These are phyloP conservation scores for Pagrus major DNA, from an alignment of 2,113 vertebrate species.

Conservation along the genomic window DNA sequence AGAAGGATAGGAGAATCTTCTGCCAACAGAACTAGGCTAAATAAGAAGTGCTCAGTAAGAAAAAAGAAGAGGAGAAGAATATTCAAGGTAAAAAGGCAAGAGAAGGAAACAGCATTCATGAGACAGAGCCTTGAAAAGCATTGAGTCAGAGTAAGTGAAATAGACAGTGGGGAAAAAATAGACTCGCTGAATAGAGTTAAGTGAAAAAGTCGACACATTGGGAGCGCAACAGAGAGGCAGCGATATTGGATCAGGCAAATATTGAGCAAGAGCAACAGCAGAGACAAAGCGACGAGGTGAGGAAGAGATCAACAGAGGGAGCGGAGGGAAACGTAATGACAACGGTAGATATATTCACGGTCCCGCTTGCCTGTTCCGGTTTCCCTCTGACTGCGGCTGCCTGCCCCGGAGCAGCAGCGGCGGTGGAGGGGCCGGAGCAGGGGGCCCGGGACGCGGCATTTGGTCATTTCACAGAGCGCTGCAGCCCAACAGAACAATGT, in stretches of 20 bases:
- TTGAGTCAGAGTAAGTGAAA: conserved; percentile 26
- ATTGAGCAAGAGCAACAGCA: conserved; percentile 44
- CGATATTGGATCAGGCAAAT: conserved; percentile 49
- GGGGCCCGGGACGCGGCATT: conserved; percentile 62
- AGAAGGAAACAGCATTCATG: not conserved
- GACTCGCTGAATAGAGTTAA: conserved; percentile 45
- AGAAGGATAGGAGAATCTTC: not conserved
- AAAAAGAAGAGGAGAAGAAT: not conserved
- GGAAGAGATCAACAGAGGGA: conserved; percentile 33
- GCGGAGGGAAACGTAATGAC: not conserved
- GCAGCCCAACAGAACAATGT: conserved; percentile 82
- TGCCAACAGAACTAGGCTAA: not conserved
- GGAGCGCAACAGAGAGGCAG: conserved; percentile 33
- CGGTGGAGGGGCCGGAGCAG: not conserved
- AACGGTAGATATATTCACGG: conserved; percentile 6
- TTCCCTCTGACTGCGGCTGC: not conserved
- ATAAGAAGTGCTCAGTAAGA: not conserved
- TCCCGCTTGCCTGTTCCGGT: not conserved
- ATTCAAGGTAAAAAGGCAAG: not conserved
- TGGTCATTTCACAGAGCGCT: conserved; percentile 81
- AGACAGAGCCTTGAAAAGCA: not conserved
- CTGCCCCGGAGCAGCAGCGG: not conserved
- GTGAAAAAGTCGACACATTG: conserved; percentile 33
- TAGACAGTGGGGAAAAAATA: conserved; percentile 13
- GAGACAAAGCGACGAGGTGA: conserved; percentile 16